Evolutionary conservation across 53 echinoderm and acorn worm genomes (phyloP).

Genomic region (Arbacia lixula): DNA sequence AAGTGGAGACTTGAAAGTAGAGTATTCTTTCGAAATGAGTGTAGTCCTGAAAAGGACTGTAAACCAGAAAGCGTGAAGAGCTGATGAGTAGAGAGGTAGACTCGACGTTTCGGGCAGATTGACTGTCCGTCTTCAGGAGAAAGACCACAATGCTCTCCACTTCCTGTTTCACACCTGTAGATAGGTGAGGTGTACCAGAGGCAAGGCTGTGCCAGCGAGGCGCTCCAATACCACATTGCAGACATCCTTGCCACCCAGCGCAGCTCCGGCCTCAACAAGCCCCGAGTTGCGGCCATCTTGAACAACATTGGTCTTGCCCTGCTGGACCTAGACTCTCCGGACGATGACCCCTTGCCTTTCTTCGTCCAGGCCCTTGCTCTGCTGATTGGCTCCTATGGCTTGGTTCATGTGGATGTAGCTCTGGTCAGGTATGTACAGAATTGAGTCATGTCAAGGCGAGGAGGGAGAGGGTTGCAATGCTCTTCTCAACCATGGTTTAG

Average conservation of each 20-base stretch:
- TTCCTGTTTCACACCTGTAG: constrained; percentile 40
- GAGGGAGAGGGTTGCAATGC: too few relatives aligned
- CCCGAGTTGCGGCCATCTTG: constrained; percentile 80
- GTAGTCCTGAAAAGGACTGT: too few relatives aligned
- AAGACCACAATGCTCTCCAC: too few relatives aligned
- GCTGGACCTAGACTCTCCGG: constrained; percentile 57
- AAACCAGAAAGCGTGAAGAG: too few relatives aligned
- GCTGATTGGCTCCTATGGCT: constrained; percentile 52
- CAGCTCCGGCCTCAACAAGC: constrained; percentile 73
- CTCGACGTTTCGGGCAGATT: too few relatives aligned
- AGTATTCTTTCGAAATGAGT: too few relatives aligned
- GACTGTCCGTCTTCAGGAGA: too few relatives aligned
- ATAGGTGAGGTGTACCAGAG: constrained; percentile 78
- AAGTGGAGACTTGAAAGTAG: too few relatives aligned
- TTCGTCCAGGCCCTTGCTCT: constrained; percentile 43
- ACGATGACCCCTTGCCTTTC: constrained; percentile 7
- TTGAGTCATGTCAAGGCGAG: too few relatives aligned
- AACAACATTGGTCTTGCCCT: constrained; percentile 84
- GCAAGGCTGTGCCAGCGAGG: constrained; percentile 73
- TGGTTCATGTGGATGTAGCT: constrained; percentile 55
- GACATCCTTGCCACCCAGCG: constrained; percentile 76
- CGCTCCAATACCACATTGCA: constrained; percentile 65
- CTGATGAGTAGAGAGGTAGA: too few relatives aligned
- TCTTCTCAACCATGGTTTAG: too few relatives aligned
- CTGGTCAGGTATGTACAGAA: constrained; percentile 59